phyloP scores from a whole-genome alignment of 2,797 vertebrate genomes.

The Pseudomugil gertrudae region DNA sequence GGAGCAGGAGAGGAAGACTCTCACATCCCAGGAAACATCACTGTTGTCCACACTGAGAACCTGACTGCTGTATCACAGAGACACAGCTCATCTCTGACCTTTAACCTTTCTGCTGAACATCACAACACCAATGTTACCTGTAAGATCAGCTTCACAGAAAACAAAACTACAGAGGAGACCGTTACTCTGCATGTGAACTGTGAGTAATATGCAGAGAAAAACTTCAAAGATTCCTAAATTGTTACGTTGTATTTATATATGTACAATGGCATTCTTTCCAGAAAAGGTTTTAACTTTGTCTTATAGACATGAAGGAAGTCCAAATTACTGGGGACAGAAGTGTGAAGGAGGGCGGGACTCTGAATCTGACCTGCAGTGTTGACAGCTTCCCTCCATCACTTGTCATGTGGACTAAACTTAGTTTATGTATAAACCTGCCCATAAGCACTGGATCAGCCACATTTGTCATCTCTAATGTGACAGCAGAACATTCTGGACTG shows the following conservation, averaged over 20 bases:
- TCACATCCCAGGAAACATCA: conserved; percentile 9
- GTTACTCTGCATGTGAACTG: conserved; percentile 39
- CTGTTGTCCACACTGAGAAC: neutral
- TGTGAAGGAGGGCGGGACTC: conserved; percentile 37
- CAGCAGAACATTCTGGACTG: conserved; percentile 30
- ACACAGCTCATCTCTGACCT: conserved; percentile 48
- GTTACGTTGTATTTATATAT: too few relatives aligned
- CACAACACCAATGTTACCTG: conserved; percentile 42
- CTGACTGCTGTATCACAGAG: neutral
- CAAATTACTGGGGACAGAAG: neutral
- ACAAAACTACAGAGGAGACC: conserved; percentile 12
- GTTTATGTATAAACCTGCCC: too few relatives aligned
- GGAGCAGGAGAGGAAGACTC: neutral
- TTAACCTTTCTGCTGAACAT: conserved; percentile 37
- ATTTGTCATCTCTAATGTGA: conserved; percentile 37
- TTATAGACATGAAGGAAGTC: conserved; percentile 6
- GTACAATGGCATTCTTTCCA: too few relatives aligned
- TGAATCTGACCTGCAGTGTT: conserved; percentile 58
- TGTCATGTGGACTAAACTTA: conserved; percentile 33
- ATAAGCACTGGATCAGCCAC: neutral
- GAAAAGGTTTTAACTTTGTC: neutral
- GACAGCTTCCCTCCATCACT: conserved; percentile 54
- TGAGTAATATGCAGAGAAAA: conserved; percentile 33
- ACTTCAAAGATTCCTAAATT: too few relatives aligned
- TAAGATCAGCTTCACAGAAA: conserved; percentile 25